Percentiles rank a stretch among this genome's conserved stretches.
Evolutionary conservation across 2,888 invertebrate genomes (phyloP).

Genomic region (Volucella zonaria): DNA sequence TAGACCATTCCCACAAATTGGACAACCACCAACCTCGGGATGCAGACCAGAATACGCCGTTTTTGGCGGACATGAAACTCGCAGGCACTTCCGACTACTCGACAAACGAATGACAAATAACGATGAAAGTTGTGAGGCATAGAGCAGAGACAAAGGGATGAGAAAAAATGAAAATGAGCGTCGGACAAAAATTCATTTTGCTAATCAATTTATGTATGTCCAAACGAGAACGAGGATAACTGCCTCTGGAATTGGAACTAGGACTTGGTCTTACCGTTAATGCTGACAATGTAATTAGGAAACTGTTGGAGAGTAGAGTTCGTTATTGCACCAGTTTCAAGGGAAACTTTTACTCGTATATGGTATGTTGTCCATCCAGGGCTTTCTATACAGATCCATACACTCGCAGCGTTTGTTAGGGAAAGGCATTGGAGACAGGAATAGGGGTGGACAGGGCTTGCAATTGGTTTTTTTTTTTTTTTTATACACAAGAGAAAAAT

Average conservation of each 20-base stretch:
- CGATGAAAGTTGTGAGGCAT: not conserved
- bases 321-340: constrained; percentile 41
- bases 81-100: constrained; percentile 23
- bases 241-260: constrained; percentile 22
- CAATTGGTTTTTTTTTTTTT: constrained; percentile 32
- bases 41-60: constrained; percentile 31
- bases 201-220: constrained; percentile 70
- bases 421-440: constrained; percentile 16
- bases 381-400: constrained; percentile 9
- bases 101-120: constrained; percentile 54
- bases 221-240: constrained; percentile 53
- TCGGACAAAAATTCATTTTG: constrained; percentile 66
- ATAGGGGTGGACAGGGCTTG: constrained; percentile 14
- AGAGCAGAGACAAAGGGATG: too few species aligned
- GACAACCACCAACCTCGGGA: constrained; percentile 20
- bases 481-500: constrained; percentile 50
- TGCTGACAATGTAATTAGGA: constrained; percentile 72
- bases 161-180: constrained; percentile 38
- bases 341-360: constrained; percentile 49
- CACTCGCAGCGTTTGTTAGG: constrained; percentile 5
- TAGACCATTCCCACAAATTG: constrained; percentile 40
- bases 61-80: constrained; percentile 36
- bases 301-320: constrained; percentile 43
- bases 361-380: constrained; percentile 17
- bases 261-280: constrained; percentile 51